These are phyloP conservation scores for Pterophyllum scalare DNA, from an alignment of 2,113 vertebrate genomes.

Conservation along the genomic window DNA sequence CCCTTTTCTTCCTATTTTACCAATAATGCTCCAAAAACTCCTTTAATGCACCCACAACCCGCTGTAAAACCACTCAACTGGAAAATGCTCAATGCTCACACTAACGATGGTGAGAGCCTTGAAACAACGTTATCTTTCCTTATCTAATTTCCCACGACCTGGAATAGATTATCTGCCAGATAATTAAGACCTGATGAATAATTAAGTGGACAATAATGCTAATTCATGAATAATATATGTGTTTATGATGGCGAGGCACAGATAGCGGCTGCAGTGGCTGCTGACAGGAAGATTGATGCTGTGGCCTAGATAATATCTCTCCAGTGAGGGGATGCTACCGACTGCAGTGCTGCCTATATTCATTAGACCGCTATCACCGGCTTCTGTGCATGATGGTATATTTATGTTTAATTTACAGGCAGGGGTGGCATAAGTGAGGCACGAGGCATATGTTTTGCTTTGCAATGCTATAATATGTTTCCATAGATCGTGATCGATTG, in stretches of 20 bases:
- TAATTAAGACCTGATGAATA: conserved; percentile 79
- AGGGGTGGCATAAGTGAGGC: conserved; percentile 36
- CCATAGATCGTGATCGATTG: neutral
- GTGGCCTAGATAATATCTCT: conserved; percentile 65
- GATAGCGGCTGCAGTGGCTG: conserved; percentile 21
- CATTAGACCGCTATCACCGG: conserved; percentile 56
- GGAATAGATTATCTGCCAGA: conserved; percentile 55
- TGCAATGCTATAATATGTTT: neutral
- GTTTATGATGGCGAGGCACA: conserved; percentile 65
- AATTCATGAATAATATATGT: conserved; percentile 77
- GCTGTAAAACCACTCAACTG: conserved; percentile 8
- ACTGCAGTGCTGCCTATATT: conserved; percentile 48
- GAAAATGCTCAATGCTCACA: conserved; percentile 23
- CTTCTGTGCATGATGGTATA: conserved; percentile 51
- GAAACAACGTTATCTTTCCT: conserved; percentile 55
- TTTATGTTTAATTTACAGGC: conserved; percentile 71
- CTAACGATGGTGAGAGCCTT: conserved; percentile 13
- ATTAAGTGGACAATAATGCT: conserved; percentile 77
- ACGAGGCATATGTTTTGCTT: conserved; percentile 7
- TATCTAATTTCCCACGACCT: conserved; percentile 67
- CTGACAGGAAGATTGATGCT: conserved; percentile 75
- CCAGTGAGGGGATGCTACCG: conserved; percentile 53
- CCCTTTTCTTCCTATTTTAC: neutral
- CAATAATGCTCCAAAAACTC: neutral
- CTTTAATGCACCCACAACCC: neutral